A percentile compares a stretch with the other conserved stretches of the same genome.
These are phyloP conservation scores for Tetragonula carbonaria DNA, from an alignment of 2,888 invertebrate genomes.

Conservation along the genomic window DNA sequence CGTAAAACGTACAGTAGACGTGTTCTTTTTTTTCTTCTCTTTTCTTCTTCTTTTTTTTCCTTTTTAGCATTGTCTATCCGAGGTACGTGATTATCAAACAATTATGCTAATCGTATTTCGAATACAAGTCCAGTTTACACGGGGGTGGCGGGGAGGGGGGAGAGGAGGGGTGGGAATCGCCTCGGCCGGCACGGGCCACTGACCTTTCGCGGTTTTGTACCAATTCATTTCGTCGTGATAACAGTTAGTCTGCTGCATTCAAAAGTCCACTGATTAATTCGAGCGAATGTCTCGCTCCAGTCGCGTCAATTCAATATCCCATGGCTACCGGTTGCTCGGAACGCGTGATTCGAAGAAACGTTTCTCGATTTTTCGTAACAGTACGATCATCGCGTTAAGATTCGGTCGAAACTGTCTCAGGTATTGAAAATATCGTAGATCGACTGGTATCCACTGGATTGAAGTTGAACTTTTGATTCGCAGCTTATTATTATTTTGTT, in stretches of 20 bases:
- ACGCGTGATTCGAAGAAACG: background rate
- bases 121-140: conserved; percentile 28
- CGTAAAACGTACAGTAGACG: background rate
- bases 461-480: background rate
- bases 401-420: background rate
- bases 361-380: background rate
- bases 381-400: background rate
- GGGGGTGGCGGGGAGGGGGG: no score
- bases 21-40: no score
- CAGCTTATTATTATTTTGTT: background rate
- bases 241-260: background rate
- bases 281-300: background rate
- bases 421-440: no score
- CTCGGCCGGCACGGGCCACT: conserved; percentile 7
- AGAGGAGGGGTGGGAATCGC: background rate
- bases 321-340: background rate
- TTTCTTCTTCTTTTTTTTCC: no score
- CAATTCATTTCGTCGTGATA: conserved; percentile 32
- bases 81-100: conserved; percentile 45
- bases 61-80: conserved; percentile 19
- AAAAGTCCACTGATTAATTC: background rate
- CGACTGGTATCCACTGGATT: no score
- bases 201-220: conserved; percentile 41
- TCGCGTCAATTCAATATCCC: background rate
- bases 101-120: conserved; percentile 47